Evolutionary conservation across 2,797 vertebrate species (phyloP), one percentile per base, ranked within the genome.

Genomic region (Pseudomugil gertrudae): DNA sequence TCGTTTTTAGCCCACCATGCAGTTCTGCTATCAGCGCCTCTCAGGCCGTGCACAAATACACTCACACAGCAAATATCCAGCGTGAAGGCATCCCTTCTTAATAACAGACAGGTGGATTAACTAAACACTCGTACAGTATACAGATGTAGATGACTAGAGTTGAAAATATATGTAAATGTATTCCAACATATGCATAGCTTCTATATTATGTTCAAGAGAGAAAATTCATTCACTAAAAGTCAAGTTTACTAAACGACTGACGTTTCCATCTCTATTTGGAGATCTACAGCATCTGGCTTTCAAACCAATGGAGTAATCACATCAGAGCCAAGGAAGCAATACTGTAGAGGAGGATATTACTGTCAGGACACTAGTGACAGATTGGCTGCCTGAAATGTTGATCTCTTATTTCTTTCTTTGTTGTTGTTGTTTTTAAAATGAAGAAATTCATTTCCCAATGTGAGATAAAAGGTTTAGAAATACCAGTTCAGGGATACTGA

Each of bases 11-110:
- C 92, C 89, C 91, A 91, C 92, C 81, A 82, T 89, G 93, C 93
- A 93, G 81, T 94, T 93, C 89, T 92, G 89, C 88, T 94, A 93
- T 93, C 91, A 89, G 88, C 84, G 84, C 66, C 81, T 83, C 83
- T 90, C 90, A 91, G 89, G 82, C 82, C 27, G 64, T 74, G 81
- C 79, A 80, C 78, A 79, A 47, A 47, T 47, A 73, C 53, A 85
- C 57, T 69, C 78, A 80, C 76, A 72, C 73, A 76, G 50, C 50
- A 52, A 72, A 62, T 77, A 78, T 52, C 66, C 62, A 27, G 57
- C 62, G 68, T 58, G 63, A 80, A 88, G 60, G 81, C 86, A 66
- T 78, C 78, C 78, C 73, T 85, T 63, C 79, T 79, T 90, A 92
- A 89, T 90, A 87, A 88, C 79, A 81, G 76, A 83, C 84, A 89